Base-by-base conservation (phyloP, 2,113 vertebrate genomes). In the Carassius carassius region DNA sequence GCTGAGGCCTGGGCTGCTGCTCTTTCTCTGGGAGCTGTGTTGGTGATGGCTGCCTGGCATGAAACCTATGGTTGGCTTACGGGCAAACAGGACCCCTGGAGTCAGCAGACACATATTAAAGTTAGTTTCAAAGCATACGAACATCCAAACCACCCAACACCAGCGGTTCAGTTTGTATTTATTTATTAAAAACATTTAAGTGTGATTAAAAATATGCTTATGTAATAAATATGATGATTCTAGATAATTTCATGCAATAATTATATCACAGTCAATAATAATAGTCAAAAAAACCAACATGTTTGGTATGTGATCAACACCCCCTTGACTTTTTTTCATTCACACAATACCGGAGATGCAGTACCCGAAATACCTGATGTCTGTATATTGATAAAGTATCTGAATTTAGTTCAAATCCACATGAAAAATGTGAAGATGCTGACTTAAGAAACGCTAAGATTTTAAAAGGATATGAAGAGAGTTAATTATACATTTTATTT, bases 31-130 rank as follows among this genome's bases (percentile, higher is more conserved):
- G 91, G 93, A 87, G 85, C 73, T 79, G 88, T 87, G 87, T 82
- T 85, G 87, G 84, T 78, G 92, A 41, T 84, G 93, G 1, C 62
- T 80, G 60, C 88, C 91, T 0, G 88, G 75, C 85, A 92, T 90
- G 21, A 89, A 91, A 3, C 95, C 75, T 7, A 91, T 88, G n/a
- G 92, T 87, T 19, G 96, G 94, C 85, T 94, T 95, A 9, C 95
- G 95, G 51, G 97, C 96, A 0, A 97, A 98, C 78, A 98, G 94
- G 84, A 97, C 90, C 0, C 96, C 97, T 98, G 90, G 3, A 65
- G 75, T 84, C 37, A 29, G 78, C 3, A 49, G 37, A 62, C 19
- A 73, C n/a, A 76, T 44, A 76, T 62, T 49, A 19, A 32, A 32
- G 63, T 5, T 3, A 69, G 14, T 78, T 49, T 54, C 14, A 32